phyloP scores from a whole-genome alignment of 2,888 invertebrate genomes.

The Stratiomys singularior region DNA sequence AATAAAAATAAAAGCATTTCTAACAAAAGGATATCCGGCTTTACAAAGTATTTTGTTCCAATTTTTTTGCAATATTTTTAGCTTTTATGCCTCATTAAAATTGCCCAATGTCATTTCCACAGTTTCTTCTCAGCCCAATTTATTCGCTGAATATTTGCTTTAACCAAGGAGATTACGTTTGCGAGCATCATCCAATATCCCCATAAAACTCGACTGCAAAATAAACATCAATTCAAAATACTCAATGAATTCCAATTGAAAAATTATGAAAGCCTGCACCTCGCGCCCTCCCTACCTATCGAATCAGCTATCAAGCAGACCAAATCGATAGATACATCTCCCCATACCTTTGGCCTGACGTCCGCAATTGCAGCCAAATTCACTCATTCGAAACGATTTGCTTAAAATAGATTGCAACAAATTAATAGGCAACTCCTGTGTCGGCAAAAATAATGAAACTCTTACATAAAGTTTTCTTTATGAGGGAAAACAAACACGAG shows the following conservation, averaged over 20 bases:
- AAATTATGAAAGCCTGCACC: background rate
- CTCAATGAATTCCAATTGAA: background rate
- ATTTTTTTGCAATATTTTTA: no score
- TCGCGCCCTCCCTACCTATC: background rate
- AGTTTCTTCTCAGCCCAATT: no score
- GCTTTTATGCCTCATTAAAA: no score
- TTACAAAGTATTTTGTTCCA: no score
- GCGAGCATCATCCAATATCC: no score
- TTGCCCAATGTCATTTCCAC: no score
- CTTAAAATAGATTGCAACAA: conserved; percentile 3
- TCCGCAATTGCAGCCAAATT: background rate
- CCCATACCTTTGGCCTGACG: background rate
- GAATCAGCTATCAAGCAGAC: background rate
- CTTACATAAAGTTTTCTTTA: background rate
- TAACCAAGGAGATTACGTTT: no score
- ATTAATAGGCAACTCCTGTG: background rate
- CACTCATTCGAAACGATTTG: background rate
- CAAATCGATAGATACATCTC: background rate
- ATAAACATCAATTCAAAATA: background rate
- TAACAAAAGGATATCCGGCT: no score
- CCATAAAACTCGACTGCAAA: no score
- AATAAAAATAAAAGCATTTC: no score
- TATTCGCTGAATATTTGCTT: no score
- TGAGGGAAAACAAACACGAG: background rate
- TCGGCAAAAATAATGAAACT: background rate